phyloP scores from a whole-genome alignment of 2,797 vertebrate genomes.

The Amazona finschi region DNA sequence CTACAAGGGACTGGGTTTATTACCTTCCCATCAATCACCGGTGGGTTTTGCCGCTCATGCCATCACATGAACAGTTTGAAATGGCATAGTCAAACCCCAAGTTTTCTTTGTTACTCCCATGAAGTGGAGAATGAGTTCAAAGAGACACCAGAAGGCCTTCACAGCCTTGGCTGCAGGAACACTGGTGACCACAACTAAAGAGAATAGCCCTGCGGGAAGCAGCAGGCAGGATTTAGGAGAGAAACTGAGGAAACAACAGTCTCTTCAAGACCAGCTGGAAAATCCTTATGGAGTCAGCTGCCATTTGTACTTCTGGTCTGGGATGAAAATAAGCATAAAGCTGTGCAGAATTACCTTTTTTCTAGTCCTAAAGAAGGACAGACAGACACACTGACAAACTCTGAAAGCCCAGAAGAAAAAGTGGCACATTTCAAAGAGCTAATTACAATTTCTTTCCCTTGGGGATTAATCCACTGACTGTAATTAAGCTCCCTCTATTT shows the following conservation, averaged over 20 bases:
- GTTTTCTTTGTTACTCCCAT: not conserved
- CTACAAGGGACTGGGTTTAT: not conserved
- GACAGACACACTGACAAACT: constrained; percentile 74
- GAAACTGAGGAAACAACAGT: constrained; percentile 37
- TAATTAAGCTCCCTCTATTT: constrained; percentile 80
- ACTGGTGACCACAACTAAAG: not conserved
- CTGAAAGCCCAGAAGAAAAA: constrained; percentile 67
- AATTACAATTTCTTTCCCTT: constrained; percentile 78
- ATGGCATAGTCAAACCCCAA: not conserved
- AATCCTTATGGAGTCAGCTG: constrained; percentile 69
- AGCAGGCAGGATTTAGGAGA: not conserved
- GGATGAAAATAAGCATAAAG: constrained; percentile 66
- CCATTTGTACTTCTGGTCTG: constrained; percentile 61
- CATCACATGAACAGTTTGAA: not conserved
- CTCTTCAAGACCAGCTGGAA: constrained; percentile 61
- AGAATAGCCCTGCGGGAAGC: not conserved
- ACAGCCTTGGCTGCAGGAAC: not conserved
- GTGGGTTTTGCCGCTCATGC: not conserved
- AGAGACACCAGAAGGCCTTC: not conserved
- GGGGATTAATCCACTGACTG: constrained; percentile 79
- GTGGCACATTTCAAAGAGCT: constrained; percentile 77
- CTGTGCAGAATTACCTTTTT: constrained; percentile 66
- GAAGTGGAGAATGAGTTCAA: not conserved
- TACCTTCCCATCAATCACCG: not conserved
- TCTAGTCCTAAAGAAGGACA: constrained; percentile 69